phyloP scores from a whole-genome alignment of 2,797 vertebrate species.

The Lates japonicus region DNA sequence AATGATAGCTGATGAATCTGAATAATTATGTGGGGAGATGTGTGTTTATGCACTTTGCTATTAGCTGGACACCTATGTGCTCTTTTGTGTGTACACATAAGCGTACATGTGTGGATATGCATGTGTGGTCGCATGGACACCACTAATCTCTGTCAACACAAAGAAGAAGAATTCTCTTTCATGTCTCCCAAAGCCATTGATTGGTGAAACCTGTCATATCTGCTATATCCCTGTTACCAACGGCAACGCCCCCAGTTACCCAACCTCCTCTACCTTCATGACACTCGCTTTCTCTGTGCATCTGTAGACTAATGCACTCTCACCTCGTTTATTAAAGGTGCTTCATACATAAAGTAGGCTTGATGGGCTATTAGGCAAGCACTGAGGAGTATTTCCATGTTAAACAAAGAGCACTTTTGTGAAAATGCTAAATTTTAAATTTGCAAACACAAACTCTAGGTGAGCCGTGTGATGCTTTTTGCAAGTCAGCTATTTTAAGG shows the following conservation, averaged over 20 bases:
- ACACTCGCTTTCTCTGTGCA: background rate
- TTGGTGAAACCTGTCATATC: constrained; percentile 24
- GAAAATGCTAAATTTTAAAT: too few relatives aligned
- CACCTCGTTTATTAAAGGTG: background rate
- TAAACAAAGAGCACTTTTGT: too few relatives aligned
- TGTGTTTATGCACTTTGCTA: background rate
- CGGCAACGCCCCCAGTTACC: constrained; percentile 1
- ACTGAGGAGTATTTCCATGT: too few relatives aligned
- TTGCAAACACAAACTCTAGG: too few relatives aligned
- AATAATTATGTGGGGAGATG: constrained; percentile 19
- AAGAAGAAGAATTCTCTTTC: constrained; percentile 25
- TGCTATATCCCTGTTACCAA: constrained; percentile 15
- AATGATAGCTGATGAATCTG: constrained; percentile 47
- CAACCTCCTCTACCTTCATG: background rate
- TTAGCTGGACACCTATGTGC: constrained; percentile 11
- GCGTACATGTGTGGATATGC: background rate
- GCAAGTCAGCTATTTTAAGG: too few relatives aligned
- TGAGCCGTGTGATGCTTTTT: too few relatives aligned
- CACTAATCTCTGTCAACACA: constrained; percentile 29
- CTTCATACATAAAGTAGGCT: background rate
- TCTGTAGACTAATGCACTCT: background rate
- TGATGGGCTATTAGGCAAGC: too few relatives aligned
- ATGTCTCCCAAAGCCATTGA: constrained; percentile 31
- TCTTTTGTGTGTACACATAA: background rate
- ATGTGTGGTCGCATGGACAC: background rate